A percentile compares a stretch with the other conserved stretches of the same genome.
Conservation (phyloP, 1,140 invertebrate species). For the Tetramorium simillimum region DNA sequence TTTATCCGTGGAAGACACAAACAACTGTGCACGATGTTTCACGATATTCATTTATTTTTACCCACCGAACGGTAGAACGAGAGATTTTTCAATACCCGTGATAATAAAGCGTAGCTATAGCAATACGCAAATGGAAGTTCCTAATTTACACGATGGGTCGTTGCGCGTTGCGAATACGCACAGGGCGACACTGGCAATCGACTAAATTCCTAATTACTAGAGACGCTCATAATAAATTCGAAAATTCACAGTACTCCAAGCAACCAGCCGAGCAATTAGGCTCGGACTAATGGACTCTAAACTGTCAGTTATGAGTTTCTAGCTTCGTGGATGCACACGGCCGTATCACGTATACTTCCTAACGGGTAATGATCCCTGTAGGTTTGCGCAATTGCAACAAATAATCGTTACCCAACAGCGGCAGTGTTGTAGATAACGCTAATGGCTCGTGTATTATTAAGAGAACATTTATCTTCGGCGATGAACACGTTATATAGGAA, state of each 20-base stretch:
- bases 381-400: conserved; percentile 58
- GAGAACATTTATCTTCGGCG: conserved; percentile 6
- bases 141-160: conserved; percentile 8
- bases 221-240: conserved; percentile 40
- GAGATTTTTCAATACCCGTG: neutral
- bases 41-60: neutral
- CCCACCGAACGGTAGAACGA: neutral
- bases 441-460: conserved; percentile 37
- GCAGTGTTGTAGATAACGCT: conserved; percentile 18
- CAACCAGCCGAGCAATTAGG: conserved; percentile 59
- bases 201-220: conserved; percentile 41
- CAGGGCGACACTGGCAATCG: neutral
- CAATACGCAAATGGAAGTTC: neutral
- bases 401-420: conserved; percentile 53
- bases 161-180: neutral
- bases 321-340: conserved; percentile 12
- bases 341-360: conserved; percentile 47
- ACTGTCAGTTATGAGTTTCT: conserved; percentile 65
- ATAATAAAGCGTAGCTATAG: neutral
- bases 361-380: conserved; percentile 53
- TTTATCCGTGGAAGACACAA: conserved; percentile 1
- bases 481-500: neutral
- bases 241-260: conserved; percentile 42
- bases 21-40: conserved; percentile 1
- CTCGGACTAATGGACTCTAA: conserved; percentile 66